Evolutionary conservation across 30 jellyfish, hydroid and myxozoan species (phyloP), one percentile per base, ranked within the genome.

Genomic region (Aurelia aurita complex sp. Pacific): DNA sequence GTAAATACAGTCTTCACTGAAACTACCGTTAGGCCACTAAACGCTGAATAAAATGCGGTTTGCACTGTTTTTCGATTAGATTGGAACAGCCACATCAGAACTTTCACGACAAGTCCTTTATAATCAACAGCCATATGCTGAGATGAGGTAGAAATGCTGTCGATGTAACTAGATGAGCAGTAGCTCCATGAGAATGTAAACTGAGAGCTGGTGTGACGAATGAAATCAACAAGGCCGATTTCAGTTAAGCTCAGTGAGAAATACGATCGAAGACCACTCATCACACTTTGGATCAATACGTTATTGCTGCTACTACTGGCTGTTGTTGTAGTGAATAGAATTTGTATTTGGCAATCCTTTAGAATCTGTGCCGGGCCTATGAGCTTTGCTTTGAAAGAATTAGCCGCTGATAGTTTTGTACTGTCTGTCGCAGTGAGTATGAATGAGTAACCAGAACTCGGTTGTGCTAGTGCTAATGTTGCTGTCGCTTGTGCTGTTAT

Each of bases 371-470:
- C 71, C 9, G 87, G 96, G 2, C 98, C 98, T 11, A 12, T 14
- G n/a, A 83, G 77, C 46, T 74, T 54, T 1, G 73, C 88, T 35
- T 64, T 50, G 74, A 88, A 89, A 1, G 90, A 34, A 59, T 85
- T 88, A 13, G 90, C 73, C 2, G 97, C 97, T 4, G 99, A 77
- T 0, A 89, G 92, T 11, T 73, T 67, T 19, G 97, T 43, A 59
- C 80, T 76, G 74, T 90, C 99, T 12, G 90, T 84, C 4, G 99
- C 99, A 9, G 66, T 76, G 52, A 95, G 78, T 23, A 53, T 51
- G 67, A 84, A 81, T 6, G 85, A 42, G 68, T 70, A 74, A 14
- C 87, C 91, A 61, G 74, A 63, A 10, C 32, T 10, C 12, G 88
- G 17, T 32, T 74, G 86, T 23, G 81, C 75, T 12, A 79, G n/a